Percentiles rank a stretch among this genome's conserved stretches.
These are phyloP conservation scores for Leptodactylus fallax DNA, from an alignment of 2,797 vertebrate species.

Conservation along the genomic window DNA sequence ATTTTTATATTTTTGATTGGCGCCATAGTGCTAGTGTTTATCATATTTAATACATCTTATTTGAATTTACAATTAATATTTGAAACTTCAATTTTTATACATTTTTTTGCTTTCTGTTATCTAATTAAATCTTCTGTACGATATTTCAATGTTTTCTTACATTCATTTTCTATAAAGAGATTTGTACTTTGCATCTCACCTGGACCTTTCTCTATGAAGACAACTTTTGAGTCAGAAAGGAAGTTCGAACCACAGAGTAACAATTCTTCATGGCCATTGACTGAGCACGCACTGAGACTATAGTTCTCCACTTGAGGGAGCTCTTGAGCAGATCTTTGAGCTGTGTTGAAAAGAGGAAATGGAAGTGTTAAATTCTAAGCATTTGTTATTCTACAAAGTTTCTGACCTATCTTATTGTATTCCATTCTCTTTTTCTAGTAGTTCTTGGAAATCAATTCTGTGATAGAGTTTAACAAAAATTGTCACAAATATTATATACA, in stretches of 20 bases:
- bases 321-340: constrained; percentile 93
- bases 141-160: not conserved
- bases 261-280: constrained; percentile 88
- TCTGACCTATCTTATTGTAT: too few species aligned
- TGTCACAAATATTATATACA: too few species aligned
- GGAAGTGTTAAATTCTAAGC: not conserved
- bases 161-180: not conserved
- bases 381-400: too few species aligned
- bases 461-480: too few species aligned
- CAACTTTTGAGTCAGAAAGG: constrained; percentile 87
- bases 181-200: constrained; percentile 73
- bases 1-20: too few species aligned
- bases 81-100: not conserved
- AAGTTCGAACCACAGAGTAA: constrained; percentile 88
- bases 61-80: not conserved
- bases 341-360: constrained; percentile 69
- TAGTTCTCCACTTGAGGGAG: constrained; percentile 89
- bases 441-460: too few species aligned
- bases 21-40: not conserved
- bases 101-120: not conserved
- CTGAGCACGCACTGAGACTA: constrained; percentile 84
- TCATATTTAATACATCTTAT: not conserved
- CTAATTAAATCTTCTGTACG: not conserved
- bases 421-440: too few species aligned
- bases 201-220: constrained; percentile 90